These are phyloP conservation scores for Rhopalosiphum nymphaeae DNA, from an alignment of 2,888 invertebrate genomes.

Conservation along the genomic window DNA sequence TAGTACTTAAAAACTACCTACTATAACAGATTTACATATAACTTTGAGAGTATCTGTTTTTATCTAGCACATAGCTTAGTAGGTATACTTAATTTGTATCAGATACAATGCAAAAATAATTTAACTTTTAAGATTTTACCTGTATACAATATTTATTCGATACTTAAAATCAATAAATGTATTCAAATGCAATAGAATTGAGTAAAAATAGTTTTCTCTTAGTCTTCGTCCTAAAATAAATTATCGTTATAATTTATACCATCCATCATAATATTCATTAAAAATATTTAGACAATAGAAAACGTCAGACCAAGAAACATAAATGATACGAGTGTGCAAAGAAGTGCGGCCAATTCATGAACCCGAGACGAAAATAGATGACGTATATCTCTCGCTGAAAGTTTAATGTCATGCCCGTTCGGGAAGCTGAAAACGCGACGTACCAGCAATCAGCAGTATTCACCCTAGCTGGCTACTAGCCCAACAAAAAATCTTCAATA, in stretches of 20 bases:
- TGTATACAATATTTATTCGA: not conserved
- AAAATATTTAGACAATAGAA: conserved; percentile 44
- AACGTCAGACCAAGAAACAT: conserved; percentile 9
- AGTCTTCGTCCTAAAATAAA: not conserved
- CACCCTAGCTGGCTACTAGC: conserved; percentile 26
- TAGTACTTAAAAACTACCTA: not conserved
- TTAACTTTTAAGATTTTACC: not conserved
- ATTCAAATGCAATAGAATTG: not conserved
- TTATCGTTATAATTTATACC: not conserved
- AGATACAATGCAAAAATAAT: not conserved
- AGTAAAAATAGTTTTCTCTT: not conserved
- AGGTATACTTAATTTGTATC: not conserved
- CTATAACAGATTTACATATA: not conserved
- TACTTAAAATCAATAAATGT: not conserved
- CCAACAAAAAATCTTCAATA: conserved; percentile 26
- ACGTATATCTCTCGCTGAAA: conserved; percentile 38
- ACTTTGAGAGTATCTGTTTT: not conserved
- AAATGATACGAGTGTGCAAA: conserved; percentile 12
- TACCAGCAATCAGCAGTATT: conserved; percentile 19
- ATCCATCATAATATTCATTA: conserved; percentile 1
- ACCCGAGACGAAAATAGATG: conserved; percentile 59
- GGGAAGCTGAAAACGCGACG: conserved; percentile 14
- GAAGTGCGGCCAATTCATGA: conserved; percentile 41
- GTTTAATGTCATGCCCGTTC: conserved; percentile 51
- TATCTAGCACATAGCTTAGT: not conserved